Base-by-base conservation (phyloP, 2,888 invertebrate genomes). In the Bembecia ichneumoniformis region DNA sequence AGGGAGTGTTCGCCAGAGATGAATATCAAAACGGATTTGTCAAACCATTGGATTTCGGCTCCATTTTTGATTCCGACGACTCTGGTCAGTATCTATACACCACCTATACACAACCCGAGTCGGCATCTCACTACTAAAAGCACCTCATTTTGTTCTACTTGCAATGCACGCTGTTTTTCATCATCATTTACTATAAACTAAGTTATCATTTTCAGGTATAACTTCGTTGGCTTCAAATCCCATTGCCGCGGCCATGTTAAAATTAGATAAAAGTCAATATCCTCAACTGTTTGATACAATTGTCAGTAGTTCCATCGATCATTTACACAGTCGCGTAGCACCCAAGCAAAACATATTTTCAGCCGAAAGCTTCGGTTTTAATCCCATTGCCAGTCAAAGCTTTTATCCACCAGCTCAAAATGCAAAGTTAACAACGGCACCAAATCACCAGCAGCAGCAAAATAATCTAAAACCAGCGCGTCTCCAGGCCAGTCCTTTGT, bases 41-140 rank as follows among this genome's bases (percentile, higher is more conserved):
- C 17, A 78, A 84, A 54, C 87, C 89, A 11, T 72, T 89, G 64
- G 90, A 90, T 69, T 90, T 89, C 63, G 78, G 82, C 9, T 75
- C 87, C n/a, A 77, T 90, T 62, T 89, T 90, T 56, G 72, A 79
- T 48, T 71, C 82, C 48, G 78, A 75, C 53, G 72, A 76, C 58
- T 74, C 74, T 52, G 83, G 87, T 87, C 55, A 59, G 62, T 53
- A 49, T 47, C 17, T 16, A 44, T 15, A 44, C 48, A 48, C 50
- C 16, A 48, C 35, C 35, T 46, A 44, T 50, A 47, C 4, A 28
- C 28, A 28, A 28, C 28, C 28, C 28, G 9, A 28, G 28, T 9
- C 5, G 9, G 28, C 28, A 7, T 28, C 28, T 28, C 28, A 28
- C 9, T 28, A 28, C 28, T 28, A 9, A 28, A 28, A 28, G 28